Conservation (phyloP, 1,140 invertebrate species). For the Streblospio benedicti region DNA sequence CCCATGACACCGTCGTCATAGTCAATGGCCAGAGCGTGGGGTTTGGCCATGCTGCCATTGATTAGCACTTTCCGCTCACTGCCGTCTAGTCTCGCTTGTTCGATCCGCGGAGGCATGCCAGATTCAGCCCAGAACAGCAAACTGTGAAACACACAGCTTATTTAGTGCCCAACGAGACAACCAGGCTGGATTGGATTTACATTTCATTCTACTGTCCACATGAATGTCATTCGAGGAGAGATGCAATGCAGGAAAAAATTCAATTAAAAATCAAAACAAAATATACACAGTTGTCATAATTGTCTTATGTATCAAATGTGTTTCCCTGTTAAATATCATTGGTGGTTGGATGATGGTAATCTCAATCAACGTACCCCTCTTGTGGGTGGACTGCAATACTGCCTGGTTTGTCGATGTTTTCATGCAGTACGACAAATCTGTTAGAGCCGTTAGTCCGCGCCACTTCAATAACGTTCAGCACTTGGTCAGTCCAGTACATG, state of each 20-base stretch:
- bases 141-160: no score
- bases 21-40: conserved; percentile 54
- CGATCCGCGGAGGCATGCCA: conserved; percentile 68
- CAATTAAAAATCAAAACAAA: no score
- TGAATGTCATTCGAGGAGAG: no score
- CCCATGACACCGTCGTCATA: conserved; percentile 38
- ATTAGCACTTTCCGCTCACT: conserved; percentile 56
- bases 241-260: no score
- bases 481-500: conserved; percentile 84
- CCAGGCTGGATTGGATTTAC: no score
- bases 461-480: conserved; percentile 47
- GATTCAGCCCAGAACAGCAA: conserved; percentile 55
- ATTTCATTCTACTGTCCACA: no score
- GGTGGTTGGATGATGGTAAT: no score
- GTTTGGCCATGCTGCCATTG: conserved; percentile 51
- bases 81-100: conserved; percentile 78
- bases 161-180: background rate
- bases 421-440: conserved; percentile 82
- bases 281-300: no score
- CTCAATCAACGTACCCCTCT: conserved; percentile 74
- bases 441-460: conserved; percentile 67
- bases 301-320: no score
- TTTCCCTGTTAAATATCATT: no score
- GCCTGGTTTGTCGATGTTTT: conserved; percentile 82
- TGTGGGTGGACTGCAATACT: conserved; percentile 95